These are phyloP conservation scores for Vannuccia rotundouncinata DNA, from an alignment of 2,888 invertebrate genomes.

Conservation along the genomic window DNA sequence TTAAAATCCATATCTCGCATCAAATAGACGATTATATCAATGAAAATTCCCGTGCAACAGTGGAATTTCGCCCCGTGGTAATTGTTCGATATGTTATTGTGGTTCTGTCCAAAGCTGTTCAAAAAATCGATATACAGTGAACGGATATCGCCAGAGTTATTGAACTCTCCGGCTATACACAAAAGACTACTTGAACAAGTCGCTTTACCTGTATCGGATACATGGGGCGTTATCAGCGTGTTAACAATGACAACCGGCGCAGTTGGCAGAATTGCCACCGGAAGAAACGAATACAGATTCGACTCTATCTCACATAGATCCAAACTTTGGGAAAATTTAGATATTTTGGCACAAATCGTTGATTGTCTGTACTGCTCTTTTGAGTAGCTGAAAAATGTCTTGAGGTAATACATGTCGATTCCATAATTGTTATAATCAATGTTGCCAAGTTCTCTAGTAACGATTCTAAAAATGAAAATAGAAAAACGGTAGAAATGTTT, in stretches of 20 bases:
- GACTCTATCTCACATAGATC: background rate
- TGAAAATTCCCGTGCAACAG: constrained; percentile 26
- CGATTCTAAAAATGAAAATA: background rate
- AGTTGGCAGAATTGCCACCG: background rate
- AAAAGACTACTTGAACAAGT: background rate
- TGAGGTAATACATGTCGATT: background rate
- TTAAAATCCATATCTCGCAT: constrained; percentile 20
- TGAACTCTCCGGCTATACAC: background rate
- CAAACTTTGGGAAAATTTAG: background rate
- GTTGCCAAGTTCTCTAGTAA: background rate
- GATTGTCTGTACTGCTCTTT: background rate
- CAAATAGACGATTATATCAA: background rate
- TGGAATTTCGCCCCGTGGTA: background rate
- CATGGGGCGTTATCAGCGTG: too few species aligned
- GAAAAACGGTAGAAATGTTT: too few species aligned
- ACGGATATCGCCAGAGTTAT: background rate
- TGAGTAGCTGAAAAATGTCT: background rate
- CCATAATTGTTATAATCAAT: background rate
- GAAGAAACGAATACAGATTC: background rate
- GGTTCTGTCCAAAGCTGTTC: background rate
- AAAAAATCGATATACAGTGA: background rate
- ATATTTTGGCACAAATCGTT: background rate
- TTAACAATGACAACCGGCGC: background rate
- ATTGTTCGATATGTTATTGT: background rate
- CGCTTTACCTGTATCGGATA: background rate